These are phyloP conservation scores for Stegodyphus mimosarum DNA, from an alignment of 1,140 invertebrate species.

Conservation along the genomic window DNA sequence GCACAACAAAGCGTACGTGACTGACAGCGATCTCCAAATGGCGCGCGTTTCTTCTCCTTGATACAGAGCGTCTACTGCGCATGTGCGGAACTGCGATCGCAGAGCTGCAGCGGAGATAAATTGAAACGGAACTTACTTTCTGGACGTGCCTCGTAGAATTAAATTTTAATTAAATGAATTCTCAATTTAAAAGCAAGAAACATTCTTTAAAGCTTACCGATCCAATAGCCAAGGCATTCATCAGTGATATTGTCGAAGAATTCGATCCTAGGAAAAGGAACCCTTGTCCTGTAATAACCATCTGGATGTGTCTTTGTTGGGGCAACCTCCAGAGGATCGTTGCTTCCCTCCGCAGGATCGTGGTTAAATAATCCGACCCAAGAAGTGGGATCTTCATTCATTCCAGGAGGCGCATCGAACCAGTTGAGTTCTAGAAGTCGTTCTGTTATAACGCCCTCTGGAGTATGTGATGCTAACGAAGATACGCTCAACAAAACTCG, in stretches of 20 bases:
- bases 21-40: too few relatives aligned
- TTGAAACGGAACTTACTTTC: too few relatives aligned
- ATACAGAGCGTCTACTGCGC: too few relatives aligned
- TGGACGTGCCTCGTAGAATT: too few relatives aligned
- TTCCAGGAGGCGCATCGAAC: conserved; percentile 35
- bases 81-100: too few relatives aligned
- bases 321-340: conserved; percentile 62
- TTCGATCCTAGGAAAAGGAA: conserved; percentile 60
- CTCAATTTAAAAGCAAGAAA: background rate
- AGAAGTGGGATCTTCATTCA: conserved; percentile 61
- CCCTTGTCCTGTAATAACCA: conserved; percentile 50
- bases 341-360: conserved; percentile 62
- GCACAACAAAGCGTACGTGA: too few relatives aligned
- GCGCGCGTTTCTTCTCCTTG: too few relatives aligned
- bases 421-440: conserved; percentile 64
- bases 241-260: conserved; percentile 60
- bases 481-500: conserved; percentile 62
- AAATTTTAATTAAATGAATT: too few relatives aligned
- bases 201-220: conserved; percentile 61
- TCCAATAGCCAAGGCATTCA: conserved; percentile 69
- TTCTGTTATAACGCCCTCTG: conserved; percentile 52
- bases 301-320: conserved; percentile 50
- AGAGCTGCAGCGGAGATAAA: too few relatives aligned
- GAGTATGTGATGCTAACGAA: conserved; percentile 48
- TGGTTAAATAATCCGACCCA: conserved; percentile 66